phyloP scores from a whole-genome alignment of 92 coral and sea anemone genomes.

The Anthopleura xanthogrammica region DNA sequence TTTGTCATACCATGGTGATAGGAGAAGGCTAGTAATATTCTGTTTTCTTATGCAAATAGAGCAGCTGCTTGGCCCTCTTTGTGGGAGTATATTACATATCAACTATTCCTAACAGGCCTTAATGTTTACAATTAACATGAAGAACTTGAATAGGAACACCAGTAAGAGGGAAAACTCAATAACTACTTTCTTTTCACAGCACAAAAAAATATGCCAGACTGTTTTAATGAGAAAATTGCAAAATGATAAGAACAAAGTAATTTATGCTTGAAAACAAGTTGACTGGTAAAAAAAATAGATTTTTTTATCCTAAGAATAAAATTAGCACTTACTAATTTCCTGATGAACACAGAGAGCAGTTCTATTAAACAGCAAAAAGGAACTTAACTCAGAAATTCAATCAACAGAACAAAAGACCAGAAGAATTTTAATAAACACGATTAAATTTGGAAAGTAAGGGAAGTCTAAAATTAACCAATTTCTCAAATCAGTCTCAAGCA shows the following conservation, averaged over 20 bases:
- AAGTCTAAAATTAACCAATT: slow-evolving; percentile 17
- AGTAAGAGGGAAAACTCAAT: slow-evolving; percentile 37
- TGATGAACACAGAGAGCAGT: slow-evolving; percentile 10
- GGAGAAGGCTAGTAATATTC: slow-evolving; percentile 46
- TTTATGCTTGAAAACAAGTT: slow-evolving; percentile 18
- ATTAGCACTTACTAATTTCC: slow-evolving; percentile 19
- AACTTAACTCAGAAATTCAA: slow-evolving; percentile 14
- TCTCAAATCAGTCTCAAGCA: slow-evolving; percentile 10
- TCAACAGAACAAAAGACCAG: not conserved
- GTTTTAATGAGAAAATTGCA: slow-evolving; percentile 18
- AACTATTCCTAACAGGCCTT: slow-evolving; percentile 73
- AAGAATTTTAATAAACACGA: not conserved
- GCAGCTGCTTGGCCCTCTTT: slow-evolving; percentile 66
- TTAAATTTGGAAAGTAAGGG: slow-evolving; percentile 19
- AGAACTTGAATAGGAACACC: slow-evolving; percentile 64
- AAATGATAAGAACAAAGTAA: slow-evolving; percentile 15
- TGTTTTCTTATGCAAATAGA: slow-evolving; percentile 74
- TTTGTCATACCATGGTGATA: slow-evolving; percentile 43
- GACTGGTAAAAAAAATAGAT: slow-evolving; percentile 1
- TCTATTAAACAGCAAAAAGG: not conserved
- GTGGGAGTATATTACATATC: slow-evolving; percentile 87
- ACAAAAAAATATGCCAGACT: slow-evolving; percentile 13
- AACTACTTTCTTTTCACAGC: slow-evolving; percentile 24
- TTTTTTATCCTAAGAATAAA: not conserved
- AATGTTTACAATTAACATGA: slow-evolving; percentile 74